These are phyloP conservation scores for Synaphobranchus kaupii DNA, from an alignment of 2,797 vertebrate species.

Conservation along the genomic window DNA sequence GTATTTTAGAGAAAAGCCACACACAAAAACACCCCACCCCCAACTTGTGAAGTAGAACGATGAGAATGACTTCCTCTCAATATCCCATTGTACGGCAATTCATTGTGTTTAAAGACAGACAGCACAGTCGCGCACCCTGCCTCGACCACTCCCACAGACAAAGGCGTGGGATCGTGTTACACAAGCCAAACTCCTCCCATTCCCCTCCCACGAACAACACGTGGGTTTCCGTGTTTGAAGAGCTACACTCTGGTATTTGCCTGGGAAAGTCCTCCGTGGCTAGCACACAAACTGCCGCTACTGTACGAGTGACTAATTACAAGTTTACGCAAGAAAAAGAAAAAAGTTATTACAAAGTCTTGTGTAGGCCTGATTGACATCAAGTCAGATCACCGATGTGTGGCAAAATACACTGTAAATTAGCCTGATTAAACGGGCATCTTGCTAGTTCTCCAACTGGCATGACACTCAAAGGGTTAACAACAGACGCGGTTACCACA, in stretches of 20 bases:
- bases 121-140: slow-evolving; percentile 61
- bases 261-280: background rate
- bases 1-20: slow-evolving; percentile 38
- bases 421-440: background rate
- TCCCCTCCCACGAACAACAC: slow-evolving; percentile 37
- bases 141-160: slow-evolving; percentile 60
- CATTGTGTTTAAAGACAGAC: slow-evolving; percentile 69
- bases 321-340: background rate
- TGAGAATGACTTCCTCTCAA: slow-evolving; percentile 80
- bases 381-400: background rate
- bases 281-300: background rate
- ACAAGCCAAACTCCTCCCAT: slow-evolving; percentile 49
- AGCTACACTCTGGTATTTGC: slow-evolving; percentile 18
- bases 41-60: slow-evolving; percentile 53
- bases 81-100: slow-evolving; percentile 66
- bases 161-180: slow-evolving; percentile 71
- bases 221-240: slow-evolving; percentile 29
- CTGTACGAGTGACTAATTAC: background rate
- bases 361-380: background rate
- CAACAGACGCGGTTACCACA: slow-evolving; percentile 21
- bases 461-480: slow-evolving; percentile 41
- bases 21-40: slow-evolving; percentile 50
- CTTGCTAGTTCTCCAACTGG: background rate
- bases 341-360: background rate
- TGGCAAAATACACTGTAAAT: background rate